phyloP scores from a whole-genome alignment of 1,140 invertebrate species.

The Hydropsyche tenuis region DNA sequence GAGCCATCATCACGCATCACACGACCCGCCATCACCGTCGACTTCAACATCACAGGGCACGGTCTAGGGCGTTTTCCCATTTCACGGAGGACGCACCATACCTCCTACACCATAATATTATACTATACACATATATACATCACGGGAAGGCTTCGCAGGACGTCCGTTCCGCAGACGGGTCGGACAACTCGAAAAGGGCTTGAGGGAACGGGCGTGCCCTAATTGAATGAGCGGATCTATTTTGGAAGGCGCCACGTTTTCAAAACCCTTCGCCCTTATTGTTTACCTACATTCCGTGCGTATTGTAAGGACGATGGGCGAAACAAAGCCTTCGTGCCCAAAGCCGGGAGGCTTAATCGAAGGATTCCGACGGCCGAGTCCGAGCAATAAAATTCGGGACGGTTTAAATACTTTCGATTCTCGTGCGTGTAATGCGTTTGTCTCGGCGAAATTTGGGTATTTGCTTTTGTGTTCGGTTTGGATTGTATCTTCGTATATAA shows the following conservation, averaged over 20 bases:
- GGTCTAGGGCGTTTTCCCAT: neutral
- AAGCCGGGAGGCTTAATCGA: neutral
- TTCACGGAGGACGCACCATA: neutral
- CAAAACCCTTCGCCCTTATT: constrained; percentile 3
- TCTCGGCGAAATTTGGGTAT: too few relatives aligned
- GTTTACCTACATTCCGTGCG: constrained; percentile 11
- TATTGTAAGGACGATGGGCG: neutral
- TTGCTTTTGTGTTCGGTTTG: too few relatives aligned
- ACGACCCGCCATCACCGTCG: too few relatives aligned
- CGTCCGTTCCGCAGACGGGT: neutral
- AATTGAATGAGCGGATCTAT: constrained; percentile 45
- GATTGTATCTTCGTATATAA: too few relatives aligned
- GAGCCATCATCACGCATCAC: too few relatives aligned
- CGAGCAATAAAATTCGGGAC: neutral
- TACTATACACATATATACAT: neutral
- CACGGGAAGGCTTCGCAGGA: neutral
- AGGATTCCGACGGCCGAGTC: neutral
- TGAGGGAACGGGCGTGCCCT: constrained; percentile 18
- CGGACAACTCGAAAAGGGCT: neutral
- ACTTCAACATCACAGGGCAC: neutral
- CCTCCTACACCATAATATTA: neutral
- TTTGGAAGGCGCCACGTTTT: constrained; percentile 30
- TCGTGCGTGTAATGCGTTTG: too few relatives aligned
- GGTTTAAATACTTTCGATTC: too few relatives aligned
- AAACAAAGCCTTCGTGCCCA: constrained; percentile 11